phyloP scores from a whole-genome alignment of 1,140 invertebrate species.

The Intoshia linei region DNA sequence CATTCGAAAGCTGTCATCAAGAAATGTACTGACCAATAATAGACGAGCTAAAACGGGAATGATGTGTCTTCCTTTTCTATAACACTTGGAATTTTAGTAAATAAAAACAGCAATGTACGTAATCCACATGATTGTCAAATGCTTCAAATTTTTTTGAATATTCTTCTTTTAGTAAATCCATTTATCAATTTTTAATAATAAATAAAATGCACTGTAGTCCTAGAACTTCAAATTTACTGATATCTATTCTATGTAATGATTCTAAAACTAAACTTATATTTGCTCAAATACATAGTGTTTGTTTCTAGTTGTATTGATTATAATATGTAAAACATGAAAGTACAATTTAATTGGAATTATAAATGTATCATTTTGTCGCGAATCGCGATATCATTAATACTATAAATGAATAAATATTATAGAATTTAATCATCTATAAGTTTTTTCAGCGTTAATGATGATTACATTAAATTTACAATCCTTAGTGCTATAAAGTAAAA shows the following conservation, averaged over 20 bases:
- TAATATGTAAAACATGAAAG: no score
- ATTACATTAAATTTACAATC: no score
- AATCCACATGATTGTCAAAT: not conserved
- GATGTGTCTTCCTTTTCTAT: slow-evolving; percentile 58
- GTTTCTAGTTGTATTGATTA: no score
- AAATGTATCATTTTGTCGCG: no score
- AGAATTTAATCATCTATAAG: no score
- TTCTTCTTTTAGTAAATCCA: not conserved
- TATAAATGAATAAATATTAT: no score
- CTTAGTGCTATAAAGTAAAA: no score
- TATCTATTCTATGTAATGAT: not conserved
- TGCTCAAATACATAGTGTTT: no score
- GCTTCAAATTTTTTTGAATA: not conserved
- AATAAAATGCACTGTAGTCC: no score
- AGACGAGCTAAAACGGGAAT: slow-evolving; percentile 69
- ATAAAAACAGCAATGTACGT: slow-evolving; percentile 2
- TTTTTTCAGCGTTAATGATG: no score
- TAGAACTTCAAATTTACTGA: not conserved
- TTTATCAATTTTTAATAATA: not conserved
- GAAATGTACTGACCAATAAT: slow-evolving; percentile 89
- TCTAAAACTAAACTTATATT: not conserved
- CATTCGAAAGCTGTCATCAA: slow-evolving; percentile 95
- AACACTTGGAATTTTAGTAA: slow-evolving; percentile 36
- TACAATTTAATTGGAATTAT: no score
- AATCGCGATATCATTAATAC: no score